phyloP scores from a whole-genome alignment of 1,140 invertebrate genomes.

The Popillia japonica region DNA sequence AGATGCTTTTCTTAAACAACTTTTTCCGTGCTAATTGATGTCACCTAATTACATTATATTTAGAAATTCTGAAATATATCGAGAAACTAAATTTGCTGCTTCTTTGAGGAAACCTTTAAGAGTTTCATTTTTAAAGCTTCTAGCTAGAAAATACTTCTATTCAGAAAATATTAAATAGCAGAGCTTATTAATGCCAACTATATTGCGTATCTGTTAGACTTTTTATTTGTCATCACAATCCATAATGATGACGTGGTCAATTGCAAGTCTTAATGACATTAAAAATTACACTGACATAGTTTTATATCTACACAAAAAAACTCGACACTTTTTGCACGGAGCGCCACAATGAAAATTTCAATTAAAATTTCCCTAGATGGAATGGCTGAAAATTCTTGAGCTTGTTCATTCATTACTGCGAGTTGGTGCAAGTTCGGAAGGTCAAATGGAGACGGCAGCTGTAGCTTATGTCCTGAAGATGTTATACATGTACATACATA shows the following conservation, averaged over 20 bases:
- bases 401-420: neutral
- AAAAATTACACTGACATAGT: no score
- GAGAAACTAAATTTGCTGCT: no score
- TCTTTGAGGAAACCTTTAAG: no score
- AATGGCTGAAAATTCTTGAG: neutral
- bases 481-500: neutral
- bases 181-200: no score
- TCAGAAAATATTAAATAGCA: neutral
- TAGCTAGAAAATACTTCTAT: no score
- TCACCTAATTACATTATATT: no score
- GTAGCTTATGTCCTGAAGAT: neutral
- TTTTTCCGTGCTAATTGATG: no score
- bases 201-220: neutral
- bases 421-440: neutral
- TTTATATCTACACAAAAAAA: neutral
- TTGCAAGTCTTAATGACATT: neutral
- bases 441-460: slow-evolving; percentile 11
- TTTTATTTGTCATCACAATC: neutral
- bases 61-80: no score
- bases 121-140: no score
- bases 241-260: neutral
- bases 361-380: neutral
- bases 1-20: no score
- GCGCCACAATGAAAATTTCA: neutral
- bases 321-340: neutral